phyloP scores from a whole-genome alignment of 37 sponge, comb jelly and placozoan genomes.

The Theonella swinhoei region DNA sequence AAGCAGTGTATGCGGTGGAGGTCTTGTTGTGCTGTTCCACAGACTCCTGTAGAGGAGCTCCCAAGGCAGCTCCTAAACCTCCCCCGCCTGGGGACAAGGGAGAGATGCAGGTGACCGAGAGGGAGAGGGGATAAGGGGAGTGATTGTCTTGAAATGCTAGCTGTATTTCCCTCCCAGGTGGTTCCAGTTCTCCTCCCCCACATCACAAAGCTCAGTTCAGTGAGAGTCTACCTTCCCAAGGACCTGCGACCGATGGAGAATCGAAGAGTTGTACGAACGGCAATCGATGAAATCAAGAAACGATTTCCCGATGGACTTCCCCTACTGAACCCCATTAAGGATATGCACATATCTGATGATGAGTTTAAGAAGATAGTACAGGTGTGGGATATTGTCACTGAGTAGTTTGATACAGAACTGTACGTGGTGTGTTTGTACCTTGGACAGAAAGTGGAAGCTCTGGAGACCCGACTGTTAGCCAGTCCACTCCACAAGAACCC shows the following conservation, averaged over 20 bases:
- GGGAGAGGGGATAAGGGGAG: too few species aligned
- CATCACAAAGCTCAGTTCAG: constrained; percentile 76
- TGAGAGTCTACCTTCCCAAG: constrained; percentile 89
- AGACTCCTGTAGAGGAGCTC: constrained; percentile 54
- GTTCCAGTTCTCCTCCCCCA: constrained; percentile 82
- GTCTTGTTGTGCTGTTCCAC: constrained; percentile 84
- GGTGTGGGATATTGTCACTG: constrained; percentile 17
- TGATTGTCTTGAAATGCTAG: too few species aligned
- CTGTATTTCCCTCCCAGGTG: too few species aligned
- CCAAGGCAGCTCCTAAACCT: constrained; percentile 78
- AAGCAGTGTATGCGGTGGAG: constrained; percentile 83
- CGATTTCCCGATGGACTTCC: constrained; percentile 91
- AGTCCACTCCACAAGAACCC: constrained; percentile 83
- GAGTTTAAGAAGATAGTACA: constrained; percentile 78
- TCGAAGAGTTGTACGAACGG: constrained; percentile 58
- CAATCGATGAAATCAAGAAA: constrained; percentile 84
- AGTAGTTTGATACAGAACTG: too few species aligned
- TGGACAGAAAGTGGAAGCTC: constrained; percentile 82
- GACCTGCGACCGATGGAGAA: constrained; percentile 80
- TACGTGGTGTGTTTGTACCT: neutral
- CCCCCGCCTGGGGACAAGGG: constrained; percentile 79
- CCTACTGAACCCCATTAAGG: constrained; percentile 88
- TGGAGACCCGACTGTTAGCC: constrained; percentile 82
- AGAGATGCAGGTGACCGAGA: constrained; percentile 91
- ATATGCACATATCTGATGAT: constrained; percentile 93